Conservation (phyloP, 2,888 invertebrate genomes). For the Byasa hedistus region DNA sequence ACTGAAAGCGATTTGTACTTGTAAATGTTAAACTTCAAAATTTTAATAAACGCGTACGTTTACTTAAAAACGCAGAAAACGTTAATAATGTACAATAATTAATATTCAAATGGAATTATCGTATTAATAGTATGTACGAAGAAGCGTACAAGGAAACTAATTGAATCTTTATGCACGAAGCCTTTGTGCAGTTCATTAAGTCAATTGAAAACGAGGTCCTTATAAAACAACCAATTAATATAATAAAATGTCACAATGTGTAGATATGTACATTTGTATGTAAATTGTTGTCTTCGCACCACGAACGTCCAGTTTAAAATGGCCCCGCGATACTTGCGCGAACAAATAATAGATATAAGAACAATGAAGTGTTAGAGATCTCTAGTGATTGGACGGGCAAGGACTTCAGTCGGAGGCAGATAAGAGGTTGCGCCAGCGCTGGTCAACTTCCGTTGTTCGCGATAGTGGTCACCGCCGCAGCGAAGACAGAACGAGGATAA, state of each 20-base stretch:
- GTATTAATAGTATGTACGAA: neutral
- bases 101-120: neutral
- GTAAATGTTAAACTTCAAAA: too few species aligned
- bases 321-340: conserved; percentile 47
- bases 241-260: conserved; percentile 36
- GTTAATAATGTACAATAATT: neutral
- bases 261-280: conserved; percentile 30
- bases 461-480: conserved; percentile 41
- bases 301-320: conserved; percentile 40
- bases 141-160: conserved; percentile 23
- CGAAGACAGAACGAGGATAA: conserved; percentile 46
- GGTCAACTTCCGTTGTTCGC: conserved; percentile 43
- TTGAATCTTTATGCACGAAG: conserved; percentile 13
- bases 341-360: conserved; percentile 48
- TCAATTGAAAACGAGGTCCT: conserved; percentile 18
- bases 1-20: neutral
- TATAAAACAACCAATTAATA: conserved; percentile 40
- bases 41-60: neutral
- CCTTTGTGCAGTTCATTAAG: conserved; percentile 9
- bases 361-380: conserved; percentile 47
- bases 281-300: conserved; percentile 41
- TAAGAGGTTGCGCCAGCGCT: conserved; percentile 60
- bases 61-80: neutral
- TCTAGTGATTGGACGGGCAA: conserved; percentile 48
- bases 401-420: conserved; percentile 53